These are phyloP conservation scores for Lepisosteus osseus DNA, from an alignment of 2,113 vertebrate genomes.

Conservation along the genomic window DNA sequence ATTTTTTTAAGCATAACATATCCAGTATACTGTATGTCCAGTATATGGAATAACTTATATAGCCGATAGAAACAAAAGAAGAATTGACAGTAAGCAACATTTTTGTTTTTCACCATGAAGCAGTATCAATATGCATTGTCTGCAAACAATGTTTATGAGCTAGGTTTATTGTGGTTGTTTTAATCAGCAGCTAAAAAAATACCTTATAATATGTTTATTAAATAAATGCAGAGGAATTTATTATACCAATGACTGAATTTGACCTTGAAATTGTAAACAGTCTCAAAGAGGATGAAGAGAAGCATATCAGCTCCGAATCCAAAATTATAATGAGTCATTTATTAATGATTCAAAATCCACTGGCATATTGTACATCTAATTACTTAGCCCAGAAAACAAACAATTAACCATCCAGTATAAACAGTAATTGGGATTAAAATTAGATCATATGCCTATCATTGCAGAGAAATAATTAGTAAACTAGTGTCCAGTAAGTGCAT, in stretches of 20 bases:
- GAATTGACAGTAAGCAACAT: neutral
- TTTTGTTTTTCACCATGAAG: neutral
- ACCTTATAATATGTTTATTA: neutral
- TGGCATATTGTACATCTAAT: slow-evolving; percentile 59
- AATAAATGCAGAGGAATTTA: slow-evolving; percentile 6
- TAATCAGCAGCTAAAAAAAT: neutral
- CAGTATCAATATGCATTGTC: neutral
- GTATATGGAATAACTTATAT: slow-evolving; percentile 3
- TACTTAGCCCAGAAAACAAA: slow-evolving; percentile 63
- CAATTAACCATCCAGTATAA: slow-evolving; percentile 67
- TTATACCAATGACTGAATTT: slow-evolving; percentile 9
- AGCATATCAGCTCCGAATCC: slow-evolving; percentile 40
- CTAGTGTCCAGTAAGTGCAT: slow-evolving; percentile 37
- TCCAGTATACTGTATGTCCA: neutral
- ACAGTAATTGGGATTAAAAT: slow-evolving; percentile 62
- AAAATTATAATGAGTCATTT: slow-evolving; percentile 55
- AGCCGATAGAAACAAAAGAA: neutral
- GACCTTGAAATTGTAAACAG: slow-evolving; percentile 25
- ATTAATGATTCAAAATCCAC: slow-evolving; percentile 54
- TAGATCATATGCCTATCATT: slow-evolving; percentile 57
- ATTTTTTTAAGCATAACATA: neutral
- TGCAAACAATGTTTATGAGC: too few relatives aligned
- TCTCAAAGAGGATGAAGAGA: slow-evolving; percentile 25
- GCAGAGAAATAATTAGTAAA: slow-evolving; percentile 52
- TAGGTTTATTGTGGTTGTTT: neutral